Evolutionary conservation across 2,888 invertebrate species (phyloP).

Genomic region (Bugula neritina): DNA sequence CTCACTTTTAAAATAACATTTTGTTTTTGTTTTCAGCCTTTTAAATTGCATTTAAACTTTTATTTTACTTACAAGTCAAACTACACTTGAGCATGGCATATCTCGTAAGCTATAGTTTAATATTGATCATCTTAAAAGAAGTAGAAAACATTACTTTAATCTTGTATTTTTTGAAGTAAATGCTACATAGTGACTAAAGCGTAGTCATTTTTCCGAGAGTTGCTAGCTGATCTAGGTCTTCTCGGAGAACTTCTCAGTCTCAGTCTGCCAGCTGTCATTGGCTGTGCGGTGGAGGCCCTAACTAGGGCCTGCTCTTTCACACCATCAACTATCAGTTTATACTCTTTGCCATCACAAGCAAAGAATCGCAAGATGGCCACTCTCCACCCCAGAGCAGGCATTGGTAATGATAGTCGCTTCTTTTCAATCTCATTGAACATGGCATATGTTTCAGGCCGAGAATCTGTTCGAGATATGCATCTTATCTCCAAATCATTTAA

Average conservation of each 20-base stretch:
- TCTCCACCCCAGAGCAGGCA: slow-evolving; percentile 20
- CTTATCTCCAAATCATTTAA: neutral
- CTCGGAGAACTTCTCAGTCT: neutral
- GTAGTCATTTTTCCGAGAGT: neutral
- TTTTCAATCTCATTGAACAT: slow-evolving; percentile 6
- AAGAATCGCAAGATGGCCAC: neutral
- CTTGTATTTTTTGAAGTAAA: too few relatives aligned
- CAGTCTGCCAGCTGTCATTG: neutral
- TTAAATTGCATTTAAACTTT: too few relatives aligned
- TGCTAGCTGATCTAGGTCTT: neutral
- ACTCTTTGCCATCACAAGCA: neutral
- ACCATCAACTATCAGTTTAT: slow-evolving; percentile 13
- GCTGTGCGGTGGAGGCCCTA: neutral
- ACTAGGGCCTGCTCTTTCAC: slow-evolving; percentile 12
- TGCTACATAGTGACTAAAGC: neutral
- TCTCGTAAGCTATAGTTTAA: too few relatives aligned
- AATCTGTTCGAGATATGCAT: neutral
- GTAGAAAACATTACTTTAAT: too few relatives aligned
- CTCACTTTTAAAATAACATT: too few relatives aligned
- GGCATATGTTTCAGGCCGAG: neutral
- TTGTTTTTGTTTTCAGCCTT: too few relatives aligned
- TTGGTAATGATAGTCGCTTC: neutral
- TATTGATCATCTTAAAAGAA: too few relatives aligned
- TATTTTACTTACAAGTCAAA: too few relatives aligned
- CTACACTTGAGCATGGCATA: too few relatives aligned